Evolutionary conservation across 1,140 invertebrate genomes (phyloP).

Genomic region (Pseudobourletiella spinata): DNA sequence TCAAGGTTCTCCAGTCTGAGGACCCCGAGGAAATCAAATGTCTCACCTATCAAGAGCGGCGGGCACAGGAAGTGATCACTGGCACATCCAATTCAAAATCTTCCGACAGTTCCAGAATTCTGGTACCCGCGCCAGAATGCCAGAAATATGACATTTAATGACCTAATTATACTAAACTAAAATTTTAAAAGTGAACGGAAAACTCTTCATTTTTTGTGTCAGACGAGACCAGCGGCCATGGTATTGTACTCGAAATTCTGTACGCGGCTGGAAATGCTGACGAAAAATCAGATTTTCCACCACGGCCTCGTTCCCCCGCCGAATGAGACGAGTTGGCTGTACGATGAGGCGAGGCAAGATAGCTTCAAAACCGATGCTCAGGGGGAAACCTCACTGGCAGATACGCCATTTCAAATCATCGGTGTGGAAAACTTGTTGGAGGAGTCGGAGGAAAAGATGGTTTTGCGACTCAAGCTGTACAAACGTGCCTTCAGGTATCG

Average conservation of each 20-base stretch:
- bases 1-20: not conserved
- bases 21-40: not conserved
- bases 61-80: no score
- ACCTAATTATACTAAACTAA: no score
- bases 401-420: not conserved
- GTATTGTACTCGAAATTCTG: slow-evolving; percentile 12
- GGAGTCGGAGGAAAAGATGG: slow-evolving; percentile 18
- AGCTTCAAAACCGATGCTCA: not conserved
- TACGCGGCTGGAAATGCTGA: not conserved
- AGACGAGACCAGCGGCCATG: slow-evolving; percentile 18
- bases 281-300: not conserved
- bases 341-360: not conserved
- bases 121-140: no score
- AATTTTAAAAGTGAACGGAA: no score
- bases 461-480: slow-evolving; percentile 23
- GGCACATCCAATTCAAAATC: not conserved
- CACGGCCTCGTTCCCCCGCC: not conserved
- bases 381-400: not conserved
- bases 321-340: not conserved
- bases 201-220: no score
- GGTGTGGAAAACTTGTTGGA: not conserved
- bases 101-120: not conserved
- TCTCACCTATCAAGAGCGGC: no score
- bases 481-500: slow-evolving; percentile 14
- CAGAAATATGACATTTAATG: no score